These are phyloP conservation scores for Gymnocheta viridis DNA, from an alignment of 2,888 invertebrate genomes.

Conservation along the genomic window DNA sequence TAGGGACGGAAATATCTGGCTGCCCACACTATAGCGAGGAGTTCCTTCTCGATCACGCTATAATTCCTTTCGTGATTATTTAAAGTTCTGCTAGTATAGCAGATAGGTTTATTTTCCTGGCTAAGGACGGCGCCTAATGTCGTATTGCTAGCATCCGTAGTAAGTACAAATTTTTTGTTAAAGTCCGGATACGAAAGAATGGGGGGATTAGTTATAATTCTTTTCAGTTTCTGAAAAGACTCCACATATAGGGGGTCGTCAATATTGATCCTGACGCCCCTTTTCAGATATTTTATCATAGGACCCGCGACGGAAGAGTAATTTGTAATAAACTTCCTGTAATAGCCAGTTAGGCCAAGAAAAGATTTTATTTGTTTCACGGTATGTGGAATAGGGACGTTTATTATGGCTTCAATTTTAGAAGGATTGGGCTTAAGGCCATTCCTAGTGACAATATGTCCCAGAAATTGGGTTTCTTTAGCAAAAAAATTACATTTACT, in stretches of 20 bases:
- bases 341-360: neutral
- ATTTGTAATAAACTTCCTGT: neutral
- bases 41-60: too few relatives aligned
- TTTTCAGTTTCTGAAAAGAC: neutral
- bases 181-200: neutral
- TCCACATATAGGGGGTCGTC: neutral
- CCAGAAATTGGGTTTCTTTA: neutral
- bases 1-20: too few relatives aligned
- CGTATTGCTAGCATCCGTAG: too few relatives aligned
- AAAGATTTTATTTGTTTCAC: neutral
- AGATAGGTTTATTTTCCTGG: too few relatives aligned
- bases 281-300: neutral
- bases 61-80: too few relatives aligned
- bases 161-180: too few relatives aligned
- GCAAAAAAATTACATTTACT: slow-evolving; percentile 12
- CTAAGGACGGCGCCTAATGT: too few relatives aligned
- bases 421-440: neutral
- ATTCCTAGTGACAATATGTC: slow-evolving; percentile 7
- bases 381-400: neutral
- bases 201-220: neutral
- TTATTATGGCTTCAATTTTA: neutral
- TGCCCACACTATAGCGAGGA: too few relatives aligned
- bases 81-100: too few relatives aligned
- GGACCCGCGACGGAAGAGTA: neutral
- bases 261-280: neutral